A percentile compares a stretch with the other conserved stretches of the same genome.
Evolutionary conservation across 1,140 invertebrate genomes (phyloP).

Genomic region (Lasioglossum albipes): DNA sequence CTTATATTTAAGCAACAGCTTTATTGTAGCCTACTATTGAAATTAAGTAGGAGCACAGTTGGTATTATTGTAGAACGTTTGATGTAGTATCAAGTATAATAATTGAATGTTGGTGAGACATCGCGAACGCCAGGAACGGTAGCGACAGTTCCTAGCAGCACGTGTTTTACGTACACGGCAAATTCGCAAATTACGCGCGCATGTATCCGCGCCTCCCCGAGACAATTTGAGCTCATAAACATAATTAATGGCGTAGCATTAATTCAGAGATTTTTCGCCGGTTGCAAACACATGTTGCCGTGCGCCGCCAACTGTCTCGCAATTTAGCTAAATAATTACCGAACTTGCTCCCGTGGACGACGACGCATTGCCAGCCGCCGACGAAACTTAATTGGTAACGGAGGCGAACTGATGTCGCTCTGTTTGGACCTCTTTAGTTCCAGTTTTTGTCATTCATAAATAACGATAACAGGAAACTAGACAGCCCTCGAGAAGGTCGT

Average conservation of each 20-base stretch:
- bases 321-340: constrained; percentile 80
- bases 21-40: no score
- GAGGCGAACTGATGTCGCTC: constrained; percentile 10
- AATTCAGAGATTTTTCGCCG: constrained; percentile 77
- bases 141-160: constrained; percentile 9
- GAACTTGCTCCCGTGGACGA: constrained; percentile 71
- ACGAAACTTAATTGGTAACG: constrained; percentile 54
- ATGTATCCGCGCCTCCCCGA: constrained; percentile 66
- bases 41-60: no score
- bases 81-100: background rate
- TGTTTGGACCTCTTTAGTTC: constrained; percentile 9
- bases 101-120: background rate
- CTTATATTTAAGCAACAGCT: no score
- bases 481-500: no score
- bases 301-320: constrained; percentile 76
- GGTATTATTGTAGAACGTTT: background rate
- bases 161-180: constrained; percentile 46
- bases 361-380: constrained; percentile 55
- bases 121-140: background rate
- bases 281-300: constrained; percentile 75
- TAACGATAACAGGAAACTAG: no score
- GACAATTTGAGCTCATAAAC: constrained; percentile 79
- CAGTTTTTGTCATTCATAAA: background rate
- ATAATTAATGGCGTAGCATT: constrained; percentile 79
- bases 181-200: constrained; percentile 68